phyloP scores from a whole-genome alignment of 2,797 vertebrate species.

The Protonibea diacanthus region DNA sequence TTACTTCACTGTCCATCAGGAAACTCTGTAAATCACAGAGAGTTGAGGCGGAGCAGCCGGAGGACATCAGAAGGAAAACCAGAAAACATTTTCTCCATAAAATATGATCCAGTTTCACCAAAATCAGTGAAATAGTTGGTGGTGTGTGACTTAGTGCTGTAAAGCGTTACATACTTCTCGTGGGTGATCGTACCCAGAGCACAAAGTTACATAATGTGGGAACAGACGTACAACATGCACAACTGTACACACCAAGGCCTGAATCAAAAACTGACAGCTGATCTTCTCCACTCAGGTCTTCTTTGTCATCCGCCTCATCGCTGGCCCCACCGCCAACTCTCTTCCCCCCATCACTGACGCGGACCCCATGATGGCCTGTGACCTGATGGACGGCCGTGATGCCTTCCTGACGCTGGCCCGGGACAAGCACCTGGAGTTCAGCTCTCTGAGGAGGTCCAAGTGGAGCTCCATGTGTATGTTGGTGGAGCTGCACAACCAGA shows the following conservation, averaged over 20 bases:
- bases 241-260: not conserved
- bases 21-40: too few relatives aligned
- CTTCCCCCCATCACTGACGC: constrained; percentile 93
- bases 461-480: constrained; percentile 99
- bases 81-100: too few relatives aligned
- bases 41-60: too few relatives aligned
- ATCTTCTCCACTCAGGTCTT: constrained; percentile 87
- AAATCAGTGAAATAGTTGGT: too few relatives aligned
- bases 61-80: too few relatives aligned
- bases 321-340: constrained; percentile 94
- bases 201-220: too few relatives aligned
- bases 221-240: too few relatives aligned
- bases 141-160: too few relatives aligned
- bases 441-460: constrained; percentile 92
- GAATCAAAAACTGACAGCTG: not conserved
- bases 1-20: too few relatives aligned
- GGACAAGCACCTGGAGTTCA: constrained; percentile 98
- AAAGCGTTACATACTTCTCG: too few relatives aligned
- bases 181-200: too few relatives aligned
- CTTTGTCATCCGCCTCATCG: constrained; percentile 97
- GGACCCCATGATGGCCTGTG: constrained; percentile 94
- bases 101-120: too few relatives aligned
- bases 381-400: constrained; percentile 98
- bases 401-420: constrained; percentile 97
- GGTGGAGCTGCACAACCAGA: constrained; percentile 98